Percentiles rank a stretch among this genome's conserved stretches.
Evolutionary conservation across 2,113 vertebrate genomes (phyloP).

Genomic region (Odontophorus gujanensis): DNA sequence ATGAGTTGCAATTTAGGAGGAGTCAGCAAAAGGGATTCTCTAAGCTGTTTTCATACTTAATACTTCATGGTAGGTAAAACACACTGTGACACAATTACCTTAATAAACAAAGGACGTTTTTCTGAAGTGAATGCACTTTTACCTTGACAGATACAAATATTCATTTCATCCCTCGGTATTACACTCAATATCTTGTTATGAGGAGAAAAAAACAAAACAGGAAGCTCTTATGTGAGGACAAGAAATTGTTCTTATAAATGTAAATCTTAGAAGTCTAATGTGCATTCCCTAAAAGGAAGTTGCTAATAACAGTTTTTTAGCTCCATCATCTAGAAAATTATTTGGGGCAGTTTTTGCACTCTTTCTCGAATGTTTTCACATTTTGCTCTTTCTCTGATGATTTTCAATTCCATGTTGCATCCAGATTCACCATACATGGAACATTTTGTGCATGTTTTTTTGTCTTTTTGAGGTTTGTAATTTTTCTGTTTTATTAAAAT

Average conservation of each 20-base stretch:
- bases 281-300: neutral
- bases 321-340: neutral
- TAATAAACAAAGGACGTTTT: neutral
- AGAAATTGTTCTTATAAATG: neutral
- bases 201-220: neutral
- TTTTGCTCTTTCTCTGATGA: neutral
- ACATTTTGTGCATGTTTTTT: neutral
- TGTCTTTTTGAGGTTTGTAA: neutral
- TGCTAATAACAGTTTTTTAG: neutral
- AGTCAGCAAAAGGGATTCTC: neutral
- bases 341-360: neutral
- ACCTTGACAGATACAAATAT: neutral
- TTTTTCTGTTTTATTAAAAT: neutral
- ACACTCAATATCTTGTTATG: neutral
- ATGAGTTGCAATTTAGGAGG: neutral
- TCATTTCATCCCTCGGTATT: neutral
- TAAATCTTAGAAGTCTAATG: neutral
- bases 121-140: neutral
- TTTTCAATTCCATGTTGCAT: neutral
- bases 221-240: neutral
- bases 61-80: neutral
- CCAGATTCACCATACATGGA: neutral
- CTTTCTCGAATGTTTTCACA: neutral
- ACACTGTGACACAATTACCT: neutral
- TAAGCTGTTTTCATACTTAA: neutral